These are phyloP conservation scores for Drosophila pruinosa DNA, from an alignment of 1,140 invertebrate species.

Conservation along the genomic window DNA sequence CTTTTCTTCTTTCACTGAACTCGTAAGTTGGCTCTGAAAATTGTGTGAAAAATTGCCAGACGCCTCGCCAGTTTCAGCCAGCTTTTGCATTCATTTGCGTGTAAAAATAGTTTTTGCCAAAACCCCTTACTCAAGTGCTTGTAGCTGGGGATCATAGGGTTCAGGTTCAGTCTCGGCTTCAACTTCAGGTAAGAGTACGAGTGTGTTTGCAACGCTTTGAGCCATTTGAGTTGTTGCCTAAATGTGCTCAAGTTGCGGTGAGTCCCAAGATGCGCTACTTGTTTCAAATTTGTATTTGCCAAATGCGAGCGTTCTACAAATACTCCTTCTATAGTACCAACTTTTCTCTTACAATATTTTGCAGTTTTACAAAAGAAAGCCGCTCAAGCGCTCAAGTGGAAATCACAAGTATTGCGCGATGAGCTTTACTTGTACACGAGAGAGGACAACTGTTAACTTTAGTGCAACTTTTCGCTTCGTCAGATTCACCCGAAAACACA, in stretches of 20 bases:
- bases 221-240: conserved; percentile 40
- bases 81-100: conserved; percentile 67
- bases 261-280: conserved; percentile 8
- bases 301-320: not conserved
- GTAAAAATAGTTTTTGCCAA: conserved; percentile 65
- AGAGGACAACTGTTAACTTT: too few relatives aligned
- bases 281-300: conserved; percentile 37
- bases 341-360: not conserved
- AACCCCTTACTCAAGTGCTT: conserved; percentile 26
- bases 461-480: not conserved
- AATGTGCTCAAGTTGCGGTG: conserved; percentile 46
- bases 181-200: conserved; percentile 5
- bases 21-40: conserved; percentile 56
- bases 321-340: not conserved
- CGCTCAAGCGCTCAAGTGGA: not conserved
- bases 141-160: conserved; percentile 10
- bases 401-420: conserved; percentile 1
- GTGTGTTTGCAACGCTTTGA: conserved; percentile 43
- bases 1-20: conserved; percentile 56
- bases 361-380: not conserved
- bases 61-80: conserved; percentile 19
- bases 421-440: too few relatives aligned
- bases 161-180: not conserved
- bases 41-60: conserved; percentile 74
- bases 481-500: too few relatives aligned